A percentile compares a stretch with the other conserved stretches of the same genome.
Conservation (phyloP, 2,797 vertebrate genomes). For the Moxostoma hubbsi region DNA sequence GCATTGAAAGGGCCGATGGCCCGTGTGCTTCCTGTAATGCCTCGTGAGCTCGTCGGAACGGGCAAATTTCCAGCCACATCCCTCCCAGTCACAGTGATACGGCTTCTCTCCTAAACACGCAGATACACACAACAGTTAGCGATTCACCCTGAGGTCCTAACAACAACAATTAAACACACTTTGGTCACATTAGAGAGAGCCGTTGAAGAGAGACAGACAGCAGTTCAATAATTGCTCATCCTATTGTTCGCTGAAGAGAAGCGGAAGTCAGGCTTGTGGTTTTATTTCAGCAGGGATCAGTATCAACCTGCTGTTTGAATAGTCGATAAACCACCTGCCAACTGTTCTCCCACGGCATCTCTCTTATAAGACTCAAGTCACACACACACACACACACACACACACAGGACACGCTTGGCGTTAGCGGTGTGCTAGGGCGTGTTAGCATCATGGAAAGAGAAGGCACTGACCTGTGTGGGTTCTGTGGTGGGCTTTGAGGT, state of each 20-base stretch:
- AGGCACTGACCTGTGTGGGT: constrained; percentile 92
- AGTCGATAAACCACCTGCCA: constrained; percentile 70
- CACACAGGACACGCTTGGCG: not conserved
- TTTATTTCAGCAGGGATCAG: constrained; percentile 73
- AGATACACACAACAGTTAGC: constrained; percentile 7
- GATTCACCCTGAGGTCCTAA: not conserved
- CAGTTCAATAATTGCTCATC: constrained; percentile 60
- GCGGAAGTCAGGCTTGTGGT: constrained; percentile 56
- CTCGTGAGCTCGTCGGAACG: constrained; percentile 85
- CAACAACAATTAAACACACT: not conserved
- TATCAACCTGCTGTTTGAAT: constrained; percentile 63
- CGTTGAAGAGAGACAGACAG: constrained; percentile 45
- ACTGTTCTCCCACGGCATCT: constrained; percentile 47
- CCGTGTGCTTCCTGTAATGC: constrained; percentile 86
- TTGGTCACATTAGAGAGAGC: not conserved
- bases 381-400: constrained; percentile 22
- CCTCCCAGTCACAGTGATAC: constrained; percentile 88
- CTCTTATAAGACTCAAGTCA: constrained; percentile 17
- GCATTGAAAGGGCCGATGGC: constrained; percentile 85
- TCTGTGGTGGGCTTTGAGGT: constrained; percentile 96
- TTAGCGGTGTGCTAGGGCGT: not conserved
- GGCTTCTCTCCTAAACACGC: constrained; percentile 83
- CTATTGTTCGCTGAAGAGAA: constrained; percentile 67
- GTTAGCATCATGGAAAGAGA: not conserved
- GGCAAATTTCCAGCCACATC: constrained; percentile 87